These are phyloP conservation scores for Auanema sp. DNA, from an alignment of 2,888 invertebrate genomes.

Conservation along the genomic window DNA sequence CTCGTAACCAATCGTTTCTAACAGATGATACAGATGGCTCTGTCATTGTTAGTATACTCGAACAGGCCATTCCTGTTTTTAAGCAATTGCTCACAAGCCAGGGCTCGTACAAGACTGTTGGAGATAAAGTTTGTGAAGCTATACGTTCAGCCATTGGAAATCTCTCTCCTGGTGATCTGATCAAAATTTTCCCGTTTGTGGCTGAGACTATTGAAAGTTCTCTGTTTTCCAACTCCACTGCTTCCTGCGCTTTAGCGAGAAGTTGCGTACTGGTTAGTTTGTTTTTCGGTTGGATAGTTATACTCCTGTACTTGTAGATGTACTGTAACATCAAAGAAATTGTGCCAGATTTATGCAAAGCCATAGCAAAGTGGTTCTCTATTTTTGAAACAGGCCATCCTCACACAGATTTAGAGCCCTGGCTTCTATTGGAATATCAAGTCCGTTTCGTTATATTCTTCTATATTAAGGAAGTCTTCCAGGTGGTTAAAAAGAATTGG, in stretches of 20 bases:
- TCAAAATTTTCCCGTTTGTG: conserved; percentile 32
- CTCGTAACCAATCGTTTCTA: neutral
- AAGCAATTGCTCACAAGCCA: conserved; percentile 18
- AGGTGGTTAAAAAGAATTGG: conserved; percentile 38
- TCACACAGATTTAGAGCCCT: conserved; percentile 28
- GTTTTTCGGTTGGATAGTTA: neutral
- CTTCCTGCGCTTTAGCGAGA: conserved; percentile 38
- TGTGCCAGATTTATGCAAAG: conserved; percentile 13
- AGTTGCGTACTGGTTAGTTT: conserved; percentile 31
- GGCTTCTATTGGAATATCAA: conserved; percentile 28
- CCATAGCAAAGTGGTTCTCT: conserved; percentile 25
- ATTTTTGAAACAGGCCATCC: conserved; percentile 18
- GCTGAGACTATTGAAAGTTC: conserved; percentile 27
- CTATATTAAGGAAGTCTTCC: conserved; percentile 4
- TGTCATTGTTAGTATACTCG: conserved; percentile 24
- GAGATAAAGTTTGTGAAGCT: conserved; percentile 31
- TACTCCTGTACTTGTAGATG: conserved; percentile 4
- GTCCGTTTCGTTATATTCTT: conserved; percentile 12
- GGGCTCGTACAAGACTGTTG: conserved; percentile 10
- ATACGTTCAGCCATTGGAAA: conserved; percentile 18
- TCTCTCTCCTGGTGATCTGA: conserved; percentile 13
- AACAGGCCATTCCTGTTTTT: conserved; percentile 37
- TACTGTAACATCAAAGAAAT: neutral
- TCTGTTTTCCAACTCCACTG: conserved; percentile 21
- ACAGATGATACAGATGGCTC: conserved; percentile 19